A percentile compares a stretch with the other conserved stretches of the same genome.
These are phyloP conservation scores for Sphaerodactylus townsendi DNA, from an alignment of 2,113 vertebrate genomes.

Conservation along the genomic window DNA sequence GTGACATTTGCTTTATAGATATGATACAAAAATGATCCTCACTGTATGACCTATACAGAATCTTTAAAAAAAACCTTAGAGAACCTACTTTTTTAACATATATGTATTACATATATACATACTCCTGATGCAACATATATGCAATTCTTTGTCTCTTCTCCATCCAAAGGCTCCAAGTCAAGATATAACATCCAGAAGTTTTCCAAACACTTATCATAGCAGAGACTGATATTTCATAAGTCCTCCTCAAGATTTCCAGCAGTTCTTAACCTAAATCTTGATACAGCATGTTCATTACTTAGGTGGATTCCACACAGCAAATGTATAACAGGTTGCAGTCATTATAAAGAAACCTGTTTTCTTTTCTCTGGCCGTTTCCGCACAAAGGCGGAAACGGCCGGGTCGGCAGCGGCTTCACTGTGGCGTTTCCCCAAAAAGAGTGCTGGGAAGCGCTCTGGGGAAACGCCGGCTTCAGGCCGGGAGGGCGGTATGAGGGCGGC, in stretches of 20 bases:
- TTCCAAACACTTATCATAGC: background rate
- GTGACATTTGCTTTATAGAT: background rate
- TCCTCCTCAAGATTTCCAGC: no score
- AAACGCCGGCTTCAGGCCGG: no score
- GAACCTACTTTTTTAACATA: background rate
- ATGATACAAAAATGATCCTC: background rate
- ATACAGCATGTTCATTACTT: background rate
- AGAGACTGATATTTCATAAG: background rate
- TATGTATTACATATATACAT: background rate
- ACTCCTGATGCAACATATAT: background rate
- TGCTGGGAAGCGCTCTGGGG: no score
- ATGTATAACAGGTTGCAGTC: no score
- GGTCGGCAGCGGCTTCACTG: no score
- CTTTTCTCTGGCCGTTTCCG: no score
- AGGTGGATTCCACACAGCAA: no score
- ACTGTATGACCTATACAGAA: background rate
- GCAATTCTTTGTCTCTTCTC: no score
- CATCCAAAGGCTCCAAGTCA: background rate
- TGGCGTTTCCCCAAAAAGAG: no score
- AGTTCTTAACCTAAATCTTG: background rate
- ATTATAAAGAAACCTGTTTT: no score
- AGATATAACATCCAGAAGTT: background rate
- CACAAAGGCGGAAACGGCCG: no score
- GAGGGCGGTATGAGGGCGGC: no score
- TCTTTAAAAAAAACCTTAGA: background rate